phyloP scores from a whole-genome alignment of 2,113 vertebrate genomes.

The Neogobius melanostomus region DNA sequence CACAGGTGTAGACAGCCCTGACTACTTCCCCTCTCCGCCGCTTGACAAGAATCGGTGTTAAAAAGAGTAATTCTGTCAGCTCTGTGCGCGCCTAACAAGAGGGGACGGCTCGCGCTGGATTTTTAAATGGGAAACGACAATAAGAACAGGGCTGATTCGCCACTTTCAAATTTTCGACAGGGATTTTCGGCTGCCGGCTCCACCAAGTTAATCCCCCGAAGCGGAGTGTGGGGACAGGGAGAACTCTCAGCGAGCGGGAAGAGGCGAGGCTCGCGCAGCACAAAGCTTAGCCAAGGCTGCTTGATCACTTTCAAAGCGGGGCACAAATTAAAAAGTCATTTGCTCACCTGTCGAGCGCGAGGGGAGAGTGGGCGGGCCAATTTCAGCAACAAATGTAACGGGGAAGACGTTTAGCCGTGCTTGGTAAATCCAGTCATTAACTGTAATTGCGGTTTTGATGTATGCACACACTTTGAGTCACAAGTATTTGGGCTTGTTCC shows the following conservation, averaged over 20 bases:
- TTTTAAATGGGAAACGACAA: slow-evolving; percentile 49
- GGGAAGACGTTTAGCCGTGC: background rate
- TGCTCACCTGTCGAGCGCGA: slow-evolving; percentile 12
- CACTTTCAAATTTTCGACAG: slow-evolving; percentile 48
- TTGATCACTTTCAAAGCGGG: slow-evolving; percentile 35
- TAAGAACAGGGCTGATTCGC: slow-evolving; percentile 46
- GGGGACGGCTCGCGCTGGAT: slow-evolving; percentile 32
- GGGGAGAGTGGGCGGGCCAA: background rate
- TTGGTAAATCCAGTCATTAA: background rate
- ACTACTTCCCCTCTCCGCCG: slow-evolving; percentile 27
- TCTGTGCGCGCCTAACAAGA: slow-evolving; percentile 51
- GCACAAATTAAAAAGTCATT: slow-evolving; percentile 38
- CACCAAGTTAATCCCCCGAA: slow-evolving; percentile 51
- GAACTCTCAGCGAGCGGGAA: slow-evolving; percentile 9
- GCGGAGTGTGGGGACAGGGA: slow-evolving; percentile 19
- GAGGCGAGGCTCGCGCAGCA: slow-evolving; percentile 21
- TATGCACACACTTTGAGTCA: background rate
- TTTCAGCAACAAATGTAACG: background rate
- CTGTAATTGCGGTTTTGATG: background rate
- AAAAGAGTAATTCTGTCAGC: slow-evolving; percentile 53
- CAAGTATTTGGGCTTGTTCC: background rate
- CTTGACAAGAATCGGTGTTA: slow-evolving; percentile 61
- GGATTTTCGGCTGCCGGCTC: slow-evolving; percentile 44
- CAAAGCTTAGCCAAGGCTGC: slow-evolving; percentile 35
- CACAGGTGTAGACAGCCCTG: slow-evolving; percentile 44